Evolutionary conservation across 2,113 vertebrate genomes (phyloP).

Genomic region (Pseudopipra pipra): DNA sequence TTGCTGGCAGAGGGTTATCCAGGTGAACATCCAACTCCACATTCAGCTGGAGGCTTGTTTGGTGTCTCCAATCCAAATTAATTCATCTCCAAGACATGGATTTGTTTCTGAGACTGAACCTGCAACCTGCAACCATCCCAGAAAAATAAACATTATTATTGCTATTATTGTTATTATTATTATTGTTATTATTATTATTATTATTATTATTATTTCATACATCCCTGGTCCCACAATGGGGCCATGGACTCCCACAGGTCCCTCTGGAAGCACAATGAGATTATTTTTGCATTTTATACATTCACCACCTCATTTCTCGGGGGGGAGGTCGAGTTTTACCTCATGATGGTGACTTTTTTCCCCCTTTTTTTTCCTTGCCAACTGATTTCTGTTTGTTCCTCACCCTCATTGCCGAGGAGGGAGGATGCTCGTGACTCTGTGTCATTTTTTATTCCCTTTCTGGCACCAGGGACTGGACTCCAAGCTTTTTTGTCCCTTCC

Average conservation of each 20-base stretch:
- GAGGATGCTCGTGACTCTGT: not conserved
- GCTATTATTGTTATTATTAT: too few species aligned
- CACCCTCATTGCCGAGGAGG: not conserved
- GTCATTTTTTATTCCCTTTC: not conserved
- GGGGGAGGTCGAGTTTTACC: not conserved
- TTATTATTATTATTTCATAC: not conserved
- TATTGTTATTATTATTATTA: too few species aligned
- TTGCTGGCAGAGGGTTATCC: not conserved
- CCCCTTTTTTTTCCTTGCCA: not conserved
- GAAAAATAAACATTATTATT: not conserved
- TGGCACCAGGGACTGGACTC: not conserved
- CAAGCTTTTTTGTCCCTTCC: not conserved
- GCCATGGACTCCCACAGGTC: not conserved
- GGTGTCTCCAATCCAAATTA: not conserved
- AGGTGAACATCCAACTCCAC: not conserved
- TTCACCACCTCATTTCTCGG: not conserved
- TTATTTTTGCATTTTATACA: not conserved
- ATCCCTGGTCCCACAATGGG: not conserved
- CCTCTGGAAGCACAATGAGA: not conserved
- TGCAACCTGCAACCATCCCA: not conserved
- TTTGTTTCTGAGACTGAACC: not conserved
- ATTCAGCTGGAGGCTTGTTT: not conserved
- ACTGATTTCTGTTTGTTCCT: not conserved
- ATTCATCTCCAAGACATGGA: not conserved
- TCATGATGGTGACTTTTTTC: rapidly evolving